Evolutionary conservation across 2,888 invertebrate species (phyloP), one percentile per base, ranked within the genome.

Genomic region (Thereva nobilitata): DNA sequence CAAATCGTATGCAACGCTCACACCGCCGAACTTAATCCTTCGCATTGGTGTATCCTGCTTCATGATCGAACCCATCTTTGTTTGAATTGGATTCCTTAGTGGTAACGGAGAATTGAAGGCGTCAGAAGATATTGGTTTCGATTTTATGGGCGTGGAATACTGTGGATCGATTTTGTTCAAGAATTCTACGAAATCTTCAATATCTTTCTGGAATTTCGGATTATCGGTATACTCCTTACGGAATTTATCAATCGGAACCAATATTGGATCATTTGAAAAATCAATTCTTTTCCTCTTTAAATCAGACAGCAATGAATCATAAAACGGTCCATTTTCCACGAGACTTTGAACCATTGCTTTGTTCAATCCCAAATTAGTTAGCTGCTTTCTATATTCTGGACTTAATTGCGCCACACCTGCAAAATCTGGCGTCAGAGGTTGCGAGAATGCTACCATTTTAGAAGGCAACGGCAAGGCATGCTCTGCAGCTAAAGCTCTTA

Each of bases 181-280:
- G 40, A 67, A 42, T 50, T 65, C 67, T n/a, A 74, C 73, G 70
- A 85, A 83, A 64, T 82, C 82, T 69, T 82, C 82, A 0, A 84
- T 83, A 75, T 86, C 86, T 1, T 84, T 83, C 71, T 81, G 82
- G 57, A 86, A 86, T 70, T 83, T 83, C 40, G 84, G 82, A 74
- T 85, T 85, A 38, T 75, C 80, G 50, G 83, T 79, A 72, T 84
- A 86, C 70, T 86, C 86, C n/a, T 84, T 84, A 40, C 86, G 82
- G 73, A 86, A 86, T 10, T 84, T 80, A 59, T 84, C 82, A 12
- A 86, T 85, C 0, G 86, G 86, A 50, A 84, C 83, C 41, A 86
- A 74, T 68, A 84, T 83, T 0, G 86, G 84, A 75, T 86, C 86
- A 69, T 83, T 82, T 2, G 82, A 77, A 10, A 86, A 79, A 9